phyloP scores from a whole-genome alignment of 2,888 invertebrate species.

The Amphipyra tragopoginis region DNA sequence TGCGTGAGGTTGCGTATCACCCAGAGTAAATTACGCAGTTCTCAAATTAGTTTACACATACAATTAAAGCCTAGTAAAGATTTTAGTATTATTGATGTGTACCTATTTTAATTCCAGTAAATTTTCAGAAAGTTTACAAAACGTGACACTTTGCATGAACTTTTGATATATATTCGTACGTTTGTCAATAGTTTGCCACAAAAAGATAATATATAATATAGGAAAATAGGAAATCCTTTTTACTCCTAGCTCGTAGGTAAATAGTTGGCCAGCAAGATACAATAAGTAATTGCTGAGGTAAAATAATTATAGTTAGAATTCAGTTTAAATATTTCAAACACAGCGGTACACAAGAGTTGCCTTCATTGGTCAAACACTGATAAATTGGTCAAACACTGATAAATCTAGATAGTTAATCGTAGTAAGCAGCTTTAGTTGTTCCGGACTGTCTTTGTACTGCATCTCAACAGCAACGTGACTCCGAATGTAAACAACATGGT shows the following conservation, averaged over 20 bases:
- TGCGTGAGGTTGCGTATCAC: conserved; percentile 54
- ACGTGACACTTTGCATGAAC: conserved; percentile 22
- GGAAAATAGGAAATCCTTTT: conserved; percentile 33
- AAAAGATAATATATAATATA: too few species aligned
- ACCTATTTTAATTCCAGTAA: background rate
- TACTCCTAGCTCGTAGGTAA: background rate
- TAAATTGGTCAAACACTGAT: conserved; percentile 14
- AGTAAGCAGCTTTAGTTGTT: conserved; percentile 40
- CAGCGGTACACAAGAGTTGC: background rate
- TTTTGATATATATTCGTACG: conserved; percentile 9
- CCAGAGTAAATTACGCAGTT: conserved; percentile 38
- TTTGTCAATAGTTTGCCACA: conserved; percentile 15
- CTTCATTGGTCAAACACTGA: background rate
- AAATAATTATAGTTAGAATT: too few species aligned
- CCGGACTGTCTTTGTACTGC: conserved; percentile 49
- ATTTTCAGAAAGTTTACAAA: conserved; percentile 2
- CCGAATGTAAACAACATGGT: conserved; percentile 65
- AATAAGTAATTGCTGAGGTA: too few species aligned
- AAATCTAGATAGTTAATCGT: background rate
- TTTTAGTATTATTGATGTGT: background rate
- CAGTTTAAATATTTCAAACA: background rate
- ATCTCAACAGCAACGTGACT: conserved; percentile 71
- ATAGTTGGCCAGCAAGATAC: too few species aligned
- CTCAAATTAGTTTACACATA: conserved; percentile 38
- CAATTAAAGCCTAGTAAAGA: conserved; percentile 3